Evolutionary conservation across 2,113 vertebrate species (phyloP), one percentile per base, ranked within the genome.

Genomic region (Oxygymnocypris stewartii): DNA sequence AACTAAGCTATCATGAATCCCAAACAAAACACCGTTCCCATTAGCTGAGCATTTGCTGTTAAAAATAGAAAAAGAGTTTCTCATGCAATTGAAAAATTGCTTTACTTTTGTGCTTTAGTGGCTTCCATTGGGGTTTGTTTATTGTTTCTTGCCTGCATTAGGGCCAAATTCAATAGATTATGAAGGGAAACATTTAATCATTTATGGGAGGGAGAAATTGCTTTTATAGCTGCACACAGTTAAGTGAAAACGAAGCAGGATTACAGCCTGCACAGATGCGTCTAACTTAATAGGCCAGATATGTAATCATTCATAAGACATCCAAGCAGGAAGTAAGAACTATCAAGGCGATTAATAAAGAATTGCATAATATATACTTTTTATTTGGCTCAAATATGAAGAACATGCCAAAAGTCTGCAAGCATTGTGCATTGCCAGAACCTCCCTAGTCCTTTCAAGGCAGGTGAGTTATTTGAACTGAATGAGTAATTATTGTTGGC

Each of bases 191-290:
- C 10, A 13, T 71, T 63, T 82, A 12, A 12, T 82, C 44, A 69
- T 51, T 69, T 69, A 49, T 71, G 63, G n/a, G 7, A n/a, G 8
- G 40, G 13, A 67, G 79, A 44, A 44, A 44, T 49, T 82, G 42
- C 79, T 82, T 82, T 82, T 82, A 65, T 82, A 65, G 59, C 79
- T 63, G 37, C 23, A 18, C 57, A 47, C 79, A 47, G 79, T 81
- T 6, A 81, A 71, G 13, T 31, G 42, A 51, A 82, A 82, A 82
- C 4, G 14, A 67, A 81, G 35, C 9, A 57, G 7, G 6, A 20
- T 23, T 23, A 69, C n/a, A 69, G 40, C 6, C 47, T 74, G 47
- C 47, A 11, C 14, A 57, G 40, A 42, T 57, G 59, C 20, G 49
- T 59, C 69, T 84, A 20, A 31, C 79, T 63, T 69, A 82, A 28